Evolutionary conservation across 2,888 invertebrate genomes (phyloP).

Genomic region (Philereme transversata): DNA sequence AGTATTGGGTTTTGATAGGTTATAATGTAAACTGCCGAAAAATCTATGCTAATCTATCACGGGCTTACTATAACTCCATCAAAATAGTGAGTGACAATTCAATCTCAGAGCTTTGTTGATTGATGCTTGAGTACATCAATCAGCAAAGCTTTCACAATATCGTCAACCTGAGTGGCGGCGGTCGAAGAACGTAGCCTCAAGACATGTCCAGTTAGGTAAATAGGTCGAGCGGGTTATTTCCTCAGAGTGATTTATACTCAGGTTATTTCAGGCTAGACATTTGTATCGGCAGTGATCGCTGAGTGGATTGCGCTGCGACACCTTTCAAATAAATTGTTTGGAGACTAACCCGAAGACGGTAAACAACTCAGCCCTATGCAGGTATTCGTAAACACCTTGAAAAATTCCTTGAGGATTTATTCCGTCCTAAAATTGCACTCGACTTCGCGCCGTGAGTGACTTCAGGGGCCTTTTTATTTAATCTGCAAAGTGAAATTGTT

Average conservation of each 20-base stretch:
- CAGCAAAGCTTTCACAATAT: slow-evolving; percentile 55
- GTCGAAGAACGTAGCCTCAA: slow-evolving; percentile 54
- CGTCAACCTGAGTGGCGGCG: slow-evolving; percentile 44
- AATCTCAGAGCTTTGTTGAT: slow-evolving; percentile 29
- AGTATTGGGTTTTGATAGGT: too few relatives aligned
- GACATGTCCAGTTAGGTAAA: slow-evolving; percentile 65
- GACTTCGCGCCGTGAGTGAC: slow-evolving; percentile 55
- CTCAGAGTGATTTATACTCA: slow-evolving; percentile 70
- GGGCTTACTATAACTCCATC: slow-evolving; percentile 1
- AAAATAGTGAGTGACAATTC: slow-evolving; percentile 35
- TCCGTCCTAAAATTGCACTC: slow-evolving; percentile 66
- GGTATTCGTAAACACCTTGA: slow-evolving; percentile 69
- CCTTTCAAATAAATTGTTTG: slow-evolving; percentile 83
- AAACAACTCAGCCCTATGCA: slow-evolving; percentile 79
- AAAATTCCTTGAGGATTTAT: slow-evolving; percentile 64
- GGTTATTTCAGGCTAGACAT: slow-evolving; percentile 64
- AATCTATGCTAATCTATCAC: neutral
- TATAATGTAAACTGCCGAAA: too few relatives aligned
- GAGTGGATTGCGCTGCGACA: slow-evolving; percentile 80
- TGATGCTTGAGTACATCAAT: slow-evolving; percentile 37
- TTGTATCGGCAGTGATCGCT: slow-evolving; percentile 65
- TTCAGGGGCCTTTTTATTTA: slow-evolving; percentile 64
- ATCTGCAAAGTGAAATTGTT: slow-evolving; percentile 61
- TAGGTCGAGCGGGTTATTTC: slow-evolving; percentile 65
- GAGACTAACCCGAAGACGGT: slow-evolving; percentile 71